Base-by-base conservation (phyloP, 2,113 vertebrate species). In the Crotalus horridus region DNA sequence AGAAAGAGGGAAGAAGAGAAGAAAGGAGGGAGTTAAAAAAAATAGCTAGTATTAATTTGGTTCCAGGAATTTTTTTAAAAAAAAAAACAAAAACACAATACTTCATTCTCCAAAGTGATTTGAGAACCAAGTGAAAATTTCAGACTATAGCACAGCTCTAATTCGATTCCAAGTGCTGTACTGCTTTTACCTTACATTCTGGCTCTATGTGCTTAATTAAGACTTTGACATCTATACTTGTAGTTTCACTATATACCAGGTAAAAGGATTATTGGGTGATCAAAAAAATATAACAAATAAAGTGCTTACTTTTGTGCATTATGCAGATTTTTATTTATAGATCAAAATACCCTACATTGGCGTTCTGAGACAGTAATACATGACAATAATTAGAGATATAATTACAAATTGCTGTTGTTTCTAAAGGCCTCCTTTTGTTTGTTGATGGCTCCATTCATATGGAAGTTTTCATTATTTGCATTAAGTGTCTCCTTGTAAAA, bases 401-500 rank as follows among this genome's bases (percentile, higher is more conserved):
- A 7, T 88, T 5, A 46, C 1, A 29, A 3, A 69, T 24, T 90
- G 93, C 87, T 53, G 93, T 59, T 96, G 94, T 90, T 54, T 94
- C 89, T 51, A 87, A 95, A 85, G 81, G 15, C 10, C 93, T 74
- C 1, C n/a, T 94, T 94, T 96, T 59, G 94, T 96, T 96, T 95
- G 89, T 91, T 96, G 95, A 97, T 96, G 95, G 93, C 93, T 95
- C 92, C 54, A 97, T 97, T 97, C 96, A 95, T 94, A 97, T 96
- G 95, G 95, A 97, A 90, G 92, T 46, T 89, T 95, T 95, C 92
- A 7, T 94, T 96, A 93, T 96, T 97, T 96, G 96, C 74, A 93
- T 96, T 74, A 92, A 96, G 95, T 95, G 96, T 97, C 94, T 93
- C 94, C 95, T 94, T 96, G 96, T 96, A 96, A 96, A 97, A 97